These are phyloP conservation scores for Morpho achilles DNA, from an alignment of 2,888 invertebrate genomes.

Conservation along the genomic window DNA sequence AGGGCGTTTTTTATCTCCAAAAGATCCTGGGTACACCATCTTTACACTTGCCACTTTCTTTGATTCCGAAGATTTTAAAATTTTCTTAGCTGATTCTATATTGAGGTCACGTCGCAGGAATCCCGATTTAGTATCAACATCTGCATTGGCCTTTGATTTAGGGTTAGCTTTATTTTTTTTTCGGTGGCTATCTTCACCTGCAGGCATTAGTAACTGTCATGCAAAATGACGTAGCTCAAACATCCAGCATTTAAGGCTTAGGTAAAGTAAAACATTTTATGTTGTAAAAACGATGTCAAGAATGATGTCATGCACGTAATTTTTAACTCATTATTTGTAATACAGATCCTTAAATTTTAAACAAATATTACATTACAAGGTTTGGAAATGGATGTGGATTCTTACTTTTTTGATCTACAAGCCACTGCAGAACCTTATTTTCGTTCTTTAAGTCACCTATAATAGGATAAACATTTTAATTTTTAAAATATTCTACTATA, in stretches of 20 bases:
- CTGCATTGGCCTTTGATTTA: constrained; percentile 75
- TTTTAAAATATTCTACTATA: constrained; percentile 9
- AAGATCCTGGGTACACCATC: constrained; percentile 41
- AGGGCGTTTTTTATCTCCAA: constrained; percentile 29
- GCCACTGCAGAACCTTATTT: constrained; percentile 97
- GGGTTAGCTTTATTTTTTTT: constrained; percentile 66
- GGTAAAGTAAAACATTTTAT: constrained; percentile 53
- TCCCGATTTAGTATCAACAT: constrained; percentile 66
- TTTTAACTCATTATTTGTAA: constrained; percentile 46
- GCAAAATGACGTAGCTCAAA: constrained; percentile 80
- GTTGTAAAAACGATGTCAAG: constrained; percentile 45
- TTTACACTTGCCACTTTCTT: constrained; percentile 55
- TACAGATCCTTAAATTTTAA: constrained; percentile 40
- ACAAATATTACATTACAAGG: constrained; percentile 41
- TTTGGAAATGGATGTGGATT: constrained; percentile 80
- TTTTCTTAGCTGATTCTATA: constrained; percentile 29
- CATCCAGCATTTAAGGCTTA: constrained; percentile 71
- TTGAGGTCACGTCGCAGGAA: constrained; percentile 41
- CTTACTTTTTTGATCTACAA: constrained; percentile 98
- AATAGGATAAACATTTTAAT: constrained; percentile 61
- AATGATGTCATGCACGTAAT: constrained; percentile 77
- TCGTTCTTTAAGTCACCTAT: constrained; percentile 96
- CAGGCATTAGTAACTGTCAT: constrained; percentile 81
- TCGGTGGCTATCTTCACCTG: constrained; percentile 78
- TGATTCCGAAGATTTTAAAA: constrained; percentile 39